Base-by-base conservation (phyloP, 2,888 invertebrate species). In the Tachina grossa region DNA sequence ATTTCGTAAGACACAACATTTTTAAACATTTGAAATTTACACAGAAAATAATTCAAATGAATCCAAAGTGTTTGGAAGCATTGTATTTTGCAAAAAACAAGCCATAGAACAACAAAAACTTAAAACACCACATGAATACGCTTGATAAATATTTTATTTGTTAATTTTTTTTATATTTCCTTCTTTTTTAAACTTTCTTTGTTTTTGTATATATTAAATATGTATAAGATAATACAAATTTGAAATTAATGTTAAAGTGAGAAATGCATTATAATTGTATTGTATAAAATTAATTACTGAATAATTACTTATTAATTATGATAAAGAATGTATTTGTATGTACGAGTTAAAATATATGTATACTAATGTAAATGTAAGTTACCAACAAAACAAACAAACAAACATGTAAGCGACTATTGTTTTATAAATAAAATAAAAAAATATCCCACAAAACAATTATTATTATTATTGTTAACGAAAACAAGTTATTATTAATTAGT, bases 121-220 rank as follows among this genome's bases (percentile, higher is more conserved):
- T 80, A 72, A 75, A 80, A 85, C 85, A 85, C 85, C 85, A 83
- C 76, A 76, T 71, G 75, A 82, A 72, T 83, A 85, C 85, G 85
- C 85, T 83, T 85, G 75, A 85, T 31, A 75, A 77, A 79, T 68
- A 66, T 61, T 74, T 66, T 69, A 63, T 65, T 75, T 68, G 22
- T 83, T 61, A 63, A 31, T 66, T 65, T 63, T 6, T 45, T 71
- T 45, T 71, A 41, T n/a, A 53, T 74, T 76, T 31, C 31, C 45
- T 14, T 68, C 57, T 63, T 49, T 3, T 66, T 69, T 61, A 59
- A 11, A 43, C 39, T 39, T 63, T 51, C 45, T 41, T 51, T 47
- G 43, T 22, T 10, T 13, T 71, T 71, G 68, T 57, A 81, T 61
- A 66, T 76, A 68, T 57, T 43, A 55, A 53, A n/a, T 68, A 66